Evolutionary conservation across 2,888 invertebrate genomes (phyloP).

Genomic region (Carabus problematicus): DNA sequence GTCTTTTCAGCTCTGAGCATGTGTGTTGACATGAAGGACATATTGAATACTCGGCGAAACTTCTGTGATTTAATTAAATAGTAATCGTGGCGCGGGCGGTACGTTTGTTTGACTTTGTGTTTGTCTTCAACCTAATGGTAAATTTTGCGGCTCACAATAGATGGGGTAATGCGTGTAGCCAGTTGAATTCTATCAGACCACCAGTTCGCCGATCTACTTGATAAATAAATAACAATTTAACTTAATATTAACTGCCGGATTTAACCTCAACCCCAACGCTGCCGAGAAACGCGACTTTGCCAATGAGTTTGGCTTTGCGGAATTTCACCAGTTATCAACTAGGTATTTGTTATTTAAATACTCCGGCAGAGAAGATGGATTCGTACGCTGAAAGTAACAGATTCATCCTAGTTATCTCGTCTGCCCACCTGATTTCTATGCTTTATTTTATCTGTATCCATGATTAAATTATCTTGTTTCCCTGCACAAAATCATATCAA

Average conservation of each 20-base stretch:
- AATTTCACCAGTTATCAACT: conserved; percentile 6
- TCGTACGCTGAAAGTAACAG: conserved; percentile 1
- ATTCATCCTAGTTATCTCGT: not conserved
- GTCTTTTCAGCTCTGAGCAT: no score
- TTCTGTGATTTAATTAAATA: conserved; percentile 8
- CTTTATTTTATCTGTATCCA: not conserved
- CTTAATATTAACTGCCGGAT: conserved; percentile 8
- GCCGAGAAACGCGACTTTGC: not conserved
- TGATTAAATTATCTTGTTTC: not conserved
- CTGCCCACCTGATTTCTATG: not conserved
- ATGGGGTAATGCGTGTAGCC: not conserved
- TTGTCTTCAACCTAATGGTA: not conserved
- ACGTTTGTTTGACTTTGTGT: conserved; percentile 4
- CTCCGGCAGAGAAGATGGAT: not conserved
- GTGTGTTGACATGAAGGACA: no score
- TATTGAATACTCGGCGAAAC: not conserved
- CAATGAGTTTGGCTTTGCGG: conserved; percentile 5
- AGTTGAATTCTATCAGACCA: conserved; percentile 4
- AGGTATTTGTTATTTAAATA: conserved; percentile 10
- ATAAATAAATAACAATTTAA: conserved; percentile 19
- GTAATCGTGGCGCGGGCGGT: not conserved
- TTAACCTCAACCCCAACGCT: conserved; percentile 2
- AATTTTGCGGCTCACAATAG: not conserved
- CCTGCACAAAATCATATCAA: no score
- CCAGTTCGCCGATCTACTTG: not conserved